Conservation (phyloP, 2,888 invertebrate genomes). For the Acrobasis repandana region DNA sequence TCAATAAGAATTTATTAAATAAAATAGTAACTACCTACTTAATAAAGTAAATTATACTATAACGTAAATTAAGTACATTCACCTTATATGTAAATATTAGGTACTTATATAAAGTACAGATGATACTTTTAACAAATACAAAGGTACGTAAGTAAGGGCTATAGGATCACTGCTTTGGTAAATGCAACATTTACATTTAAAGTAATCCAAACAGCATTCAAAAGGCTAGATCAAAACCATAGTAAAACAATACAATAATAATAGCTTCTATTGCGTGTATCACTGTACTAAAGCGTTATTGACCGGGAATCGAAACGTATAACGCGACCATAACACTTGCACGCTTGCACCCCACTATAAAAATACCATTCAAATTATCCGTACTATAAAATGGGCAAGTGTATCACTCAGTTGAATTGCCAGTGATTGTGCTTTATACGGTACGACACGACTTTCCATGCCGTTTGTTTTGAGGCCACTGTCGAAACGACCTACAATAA, state of each 20-base stretch:
- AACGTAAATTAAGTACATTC: no score
- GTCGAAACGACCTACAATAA: no score
- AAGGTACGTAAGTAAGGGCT: not conserved
- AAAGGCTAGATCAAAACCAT: constrained; percentile 18
- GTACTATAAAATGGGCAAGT: constrained; percentile 67
- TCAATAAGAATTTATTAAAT: no score
- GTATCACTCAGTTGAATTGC: constrained; percentile 75
- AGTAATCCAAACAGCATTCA: not conserved
- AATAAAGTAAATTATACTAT: no score
- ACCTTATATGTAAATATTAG: no score
- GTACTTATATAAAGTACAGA: no score
- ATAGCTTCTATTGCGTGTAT: constrained; percentile 17
- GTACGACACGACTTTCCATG: constrained; percentile 30
- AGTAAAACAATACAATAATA: constrained; percentile 18
- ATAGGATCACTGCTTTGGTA: not conserved
- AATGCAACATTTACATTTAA: not conserved
- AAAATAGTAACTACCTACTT: no score
- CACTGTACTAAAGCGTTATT: constrained; percentile 27
- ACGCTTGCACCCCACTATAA: constrained; percentile 59
- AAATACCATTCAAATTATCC: constrained; percentile 74
- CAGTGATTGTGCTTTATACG: constrained; percentile 27
- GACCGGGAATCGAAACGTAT: constrained; percentile 42
- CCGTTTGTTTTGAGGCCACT: no score
- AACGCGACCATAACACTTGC: constrained; percentile 56
- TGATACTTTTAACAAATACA: not conserved